Base-by-base conservation (phyloP, 2,797 vertebrate genomes). In the Uromys caudimaculatus region DNA sequence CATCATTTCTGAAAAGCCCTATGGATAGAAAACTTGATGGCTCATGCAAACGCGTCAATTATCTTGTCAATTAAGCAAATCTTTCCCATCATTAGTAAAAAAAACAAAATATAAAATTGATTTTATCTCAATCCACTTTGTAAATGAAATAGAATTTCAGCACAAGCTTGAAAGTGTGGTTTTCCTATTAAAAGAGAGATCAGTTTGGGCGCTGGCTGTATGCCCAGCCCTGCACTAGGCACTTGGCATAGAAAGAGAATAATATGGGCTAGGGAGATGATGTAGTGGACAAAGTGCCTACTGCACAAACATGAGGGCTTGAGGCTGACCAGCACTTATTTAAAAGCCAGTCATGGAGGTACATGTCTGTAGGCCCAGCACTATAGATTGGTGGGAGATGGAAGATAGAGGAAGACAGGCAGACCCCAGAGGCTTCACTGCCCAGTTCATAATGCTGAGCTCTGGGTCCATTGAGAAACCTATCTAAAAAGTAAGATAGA, bases 61-160 rank as follows among this genome's bases (percentile, higher is more conserved):
- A 52, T 93, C 19, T 89, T 78, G 47, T 75, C 87, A 88, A 77
- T 77, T 56, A 73, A 95, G 29, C 27, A 90, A 67, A 77, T 95
- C 58, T 76, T 6, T 88, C 50, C 71, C 16, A 81, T 54, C 47
- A 81, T 83, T 76, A 89, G 64, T 79, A n/a, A n/a, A 47, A 89
- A 52, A 32, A 91, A 75, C n/a, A 91, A 71, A 81, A 95, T 79
- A 77, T 87, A 82, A 90, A 93, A 64, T 17, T 41, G 3, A 50
- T 86, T 81, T 60, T 32, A 85, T 85, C 56, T 91, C 52, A 86
- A 23, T 5, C 2, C 35, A 58, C 44, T 86, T 93, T 94, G 41
- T 82, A 84, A 79, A 47, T 91, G 29, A 27, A n/a, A 50, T 73
- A 88, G 79, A 95, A 82, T 89, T 93, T 97, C 60, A 91, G 44